phyloP scores from a whole-genome alignment of 2,797 vertebrate genomes.

The Macropus fuliginosus region DNA sequence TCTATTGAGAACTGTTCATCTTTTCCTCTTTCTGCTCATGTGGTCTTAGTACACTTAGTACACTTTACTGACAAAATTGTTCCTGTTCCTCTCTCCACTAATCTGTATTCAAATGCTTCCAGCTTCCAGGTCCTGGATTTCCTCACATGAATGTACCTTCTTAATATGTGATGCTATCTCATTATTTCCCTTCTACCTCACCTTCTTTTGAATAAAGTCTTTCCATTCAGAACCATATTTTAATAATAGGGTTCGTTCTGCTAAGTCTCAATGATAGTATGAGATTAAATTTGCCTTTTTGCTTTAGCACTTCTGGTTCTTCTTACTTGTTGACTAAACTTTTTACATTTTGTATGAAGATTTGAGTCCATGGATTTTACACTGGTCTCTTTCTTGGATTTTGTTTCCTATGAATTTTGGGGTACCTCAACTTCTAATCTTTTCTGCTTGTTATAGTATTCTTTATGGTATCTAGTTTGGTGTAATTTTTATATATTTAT shows the following conservation, averaged over 20 bases:
- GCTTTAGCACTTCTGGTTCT: neutral
- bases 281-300: neutral
- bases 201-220: neutral
- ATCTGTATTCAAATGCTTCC: neutral
- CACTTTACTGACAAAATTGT: neutral
- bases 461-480: neutral
- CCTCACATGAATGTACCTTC: neutral
- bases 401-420: neutral
- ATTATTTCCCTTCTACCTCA: neutral
- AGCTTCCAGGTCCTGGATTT: neutral
- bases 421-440: neutral
- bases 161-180: neutral
- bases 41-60: neutral
- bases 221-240: neutral
- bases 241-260: neutral
- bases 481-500: neutral
- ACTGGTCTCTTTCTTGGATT: neutral
- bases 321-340: neutral
- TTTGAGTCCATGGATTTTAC: neutral
- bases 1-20: neutral
- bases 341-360: neutral
- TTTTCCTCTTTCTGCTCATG: neutral
- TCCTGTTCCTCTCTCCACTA: neutral
- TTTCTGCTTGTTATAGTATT: neutral
- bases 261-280: neutral